Evolutionary conservation across 2,113 vertebrate species (phyloP).

Genomic region (Podiceps cristatus): DNA sequence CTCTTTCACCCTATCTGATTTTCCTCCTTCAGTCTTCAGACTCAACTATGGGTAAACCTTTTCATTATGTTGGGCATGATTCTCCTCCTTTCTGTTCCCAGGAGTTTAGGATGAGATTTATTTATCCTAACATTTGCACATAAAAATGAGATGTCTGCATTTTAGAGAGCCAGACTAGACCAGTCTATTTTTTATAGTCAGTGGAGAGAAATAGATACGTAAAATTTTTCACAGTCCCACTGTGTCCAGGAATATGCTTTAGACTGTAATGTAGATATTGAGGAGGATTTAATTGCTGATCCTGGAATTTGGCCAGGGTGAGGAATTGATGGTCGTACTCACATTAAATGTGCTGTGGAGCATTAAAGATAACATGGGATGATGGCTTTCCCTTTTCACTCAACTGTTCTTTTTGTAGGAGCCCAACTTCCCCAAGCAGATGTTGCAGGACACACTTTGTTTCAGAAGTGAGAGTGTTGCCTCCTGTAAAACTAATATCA

Average conservation of each 20-base stretch:
- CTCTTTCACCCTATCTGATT: background rate
- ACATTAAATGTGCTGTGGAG: background rate
- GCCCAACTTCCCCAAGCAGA: background rate
- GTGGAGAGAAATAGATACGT: conserved; percentile 30
- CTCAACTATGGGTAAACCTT: background rate
- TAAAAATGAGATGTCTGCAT: conserved; percentile 38
- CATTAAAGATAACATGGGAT: background rate
- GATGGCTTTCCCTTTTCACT: background rate
- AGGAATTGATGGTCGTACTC: background rate
- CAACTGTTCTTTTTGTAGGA: background rate
- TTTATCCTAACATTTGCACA: conserved; percentile 50
- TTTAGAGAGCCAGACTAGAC: background rate
- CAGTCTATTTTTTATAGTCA: background rate
- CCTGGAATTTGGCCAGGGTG: conserved; percentile 27
- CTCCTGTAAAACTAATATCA: background rate
- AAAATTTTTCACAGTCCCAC: background rate
- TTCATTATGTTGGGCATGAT: background rate
- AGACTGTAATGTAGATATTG: background rate
- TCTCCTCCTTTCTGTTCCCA: background rate
- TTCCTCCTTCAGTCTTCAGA: background rate
- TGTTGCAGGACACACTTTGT: background rate
- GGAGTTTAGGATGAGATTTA: background rate
- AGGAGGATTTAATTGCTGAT: conserved; percentile 9
- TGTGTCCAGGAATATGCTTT: background rate
- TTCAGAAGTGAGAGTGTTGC: background rate